These are phyloP conservation scores for Pararge aegeria DNA, from an alignment of 1,140 invertebrate genomes.

Conservation along the genomic window DNA sequence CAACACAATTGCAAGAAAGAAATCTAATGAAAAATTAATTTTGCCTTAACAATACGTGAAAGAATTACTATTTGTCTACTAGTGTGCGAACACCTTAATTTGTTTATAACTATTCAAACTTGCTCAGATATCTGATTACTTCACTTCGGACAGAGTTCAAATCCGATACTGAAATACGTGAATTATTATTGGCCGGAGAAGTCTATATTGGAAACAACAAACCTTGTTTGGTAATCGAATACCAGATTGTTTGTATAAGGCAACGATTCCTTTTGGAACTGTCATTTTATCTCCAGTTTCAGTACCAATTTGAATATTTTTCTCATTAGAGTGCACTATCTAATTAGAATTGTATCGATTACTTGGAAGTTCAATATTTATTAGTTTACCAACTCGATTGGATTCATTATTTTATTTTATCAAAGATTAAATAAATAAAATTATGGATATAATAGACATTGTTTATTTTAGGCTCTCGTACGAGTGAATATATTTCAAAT, in stretches of 20 bases:
- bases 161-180: slow-evolving; percentile 37
- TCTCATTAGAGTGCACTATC: background rate
- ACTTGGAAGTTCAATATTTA: background rate
- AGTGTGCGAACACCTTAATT: background rate
- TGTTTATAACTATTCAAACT: background rate
- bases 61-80: too few relatives aligned
- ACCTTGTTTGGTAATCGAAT: slow-evolving; percentile 12
- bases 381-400: background rate
- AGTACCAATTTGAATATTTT: slow-evolving; percentile 10
- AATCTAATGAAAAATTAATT: too few relatives aligned
- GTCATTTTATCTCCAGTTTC: slow-evolving; percentile 12
- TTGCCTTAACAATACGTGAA: too few relatives aligned
- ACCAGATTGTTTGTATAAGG: slow-evolving; percentile 7
- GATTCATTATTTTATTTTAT: too few relatives aligned
- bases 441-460: too few relatives aligned
- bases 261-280: background rate
- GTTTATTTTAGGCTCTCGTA: too few relatives aligned
- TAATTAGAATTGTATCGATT: background rate
- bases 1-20: too few relatives aligned
- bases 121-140: slow-evolving; percentile 9
- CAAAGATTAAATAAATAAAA: too few relatives aligned
- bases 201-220: slow-evolving; percentile 23
- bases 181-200: slow-evolving; percentile 31
- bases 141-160: slow-evolving; percentile 13
- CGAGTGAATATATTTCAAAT: too few relatives aligned